phyloP scores from a whole-genome alignment of 2,888 invertebrate genomes.

The Ichneumon xanthorius region DNA sequence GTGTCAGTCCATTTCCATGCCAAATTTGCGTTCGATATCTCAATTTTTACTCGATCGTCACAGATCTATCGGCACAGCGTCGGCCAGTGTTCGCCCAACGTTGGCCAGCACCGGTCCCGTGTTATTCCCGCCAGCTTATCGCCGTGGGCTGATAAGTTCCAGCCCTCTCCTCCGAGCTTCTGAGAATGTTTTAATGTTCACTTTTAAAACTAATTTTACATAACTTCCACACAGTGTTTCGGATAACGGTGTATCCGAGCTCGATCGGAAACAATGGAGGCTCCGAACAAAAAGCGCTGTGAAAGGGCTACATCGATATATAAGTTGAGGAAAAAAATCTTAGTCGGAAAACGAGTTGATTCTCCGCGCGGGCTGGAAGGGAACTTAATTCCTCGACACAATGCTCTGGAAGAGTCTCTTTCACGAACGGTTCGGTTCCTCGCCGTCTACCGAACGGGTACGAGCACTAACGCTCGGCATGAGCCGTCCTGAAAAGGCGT shows the following conservation, averaged over 20 bases:
- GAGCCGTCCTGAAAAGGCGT: conserved; percentile 15
- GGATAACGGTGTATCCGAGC: background rate
- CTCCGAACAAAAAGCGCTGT: background rate
- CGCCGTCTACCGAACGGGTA: background rate
- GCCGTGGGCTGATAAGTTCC: background rate
- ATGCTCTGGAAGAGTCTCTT: conserved; percentile 42
- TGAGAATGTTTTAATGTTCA: background rate
- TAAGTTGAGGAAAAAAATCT: background rate
- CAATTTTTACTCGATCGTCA: too few species aligned
- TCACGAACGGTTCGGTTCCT: conserved; percentile 37
- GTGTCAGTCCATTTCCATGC: too few species aligned
- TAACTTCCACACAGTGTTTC: background rate
- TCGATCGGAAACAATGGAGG: background rate
- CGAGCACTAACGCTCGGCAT: background rate
- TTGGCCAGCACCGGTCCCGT: too few species aligned
- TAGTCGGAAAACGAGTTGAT: background rate
- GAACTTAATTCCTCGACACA: conserved; percentile 48
- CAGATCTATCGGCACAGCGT: too few species aligned
- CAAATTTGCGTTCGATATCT: too few species aligned
- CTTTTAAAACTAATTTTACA: background rate
- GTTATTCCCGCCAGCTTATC: too few species aligned
- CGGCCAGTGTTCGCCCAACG: too few species aligned
- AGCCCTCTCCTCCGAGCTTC: background rate
- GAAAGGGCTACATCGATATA: background rate
- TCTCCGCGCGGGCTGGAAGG: background rate